These are phyloP conservation scores for Calameuta filiformis DNA, from an alignment of 2,888 invertebrate genomes.

Conservation along the genomic window DNA sequence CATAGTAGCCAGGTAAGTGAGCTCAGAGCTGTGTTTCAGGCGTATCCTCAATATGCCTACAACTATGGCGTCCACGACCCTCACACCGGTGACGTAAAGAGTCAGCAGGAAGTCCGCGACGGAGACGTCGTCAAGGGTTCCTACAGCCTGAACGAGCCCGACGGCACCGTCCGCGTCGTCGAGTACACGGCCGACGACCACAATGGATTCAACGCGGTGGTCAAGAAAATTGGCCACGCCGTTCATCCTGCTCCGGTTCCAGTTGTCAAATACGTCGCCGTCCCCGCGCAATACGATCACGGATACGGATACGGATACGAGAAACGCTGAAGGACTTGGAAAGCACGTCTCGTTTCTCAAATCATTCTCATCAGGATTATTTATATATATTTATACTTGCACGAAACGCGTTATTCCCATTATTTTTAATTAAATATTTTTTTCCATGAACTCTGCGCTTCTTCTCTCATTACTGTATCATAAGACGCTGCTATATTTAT, in stretches of 20 bases:
- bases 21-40: constrained; percentile 28
- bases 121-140: constrained; percentile 55
- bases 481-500: too few relatives aligned
- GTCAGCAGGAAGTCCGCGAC: constrained; percentile 53
- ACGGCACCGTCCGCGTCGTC: constrained; percentile 54
- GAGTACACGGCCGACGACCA: constrained; percentile 57
- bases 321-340: constrained; percentile 27
- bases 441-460: too few relatives aligned
- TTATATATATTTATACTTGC: too few relatives aligned
- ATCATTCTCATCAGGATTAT: too few relatives aligned
- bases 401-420: too few relatives aligned
- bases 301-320: constrained; percentile 48
- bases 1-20: too few relatives aligned
- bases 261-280: constrained; percentile 42
- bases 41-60: constrained; percentile 53
- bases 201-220: constrained; percentile 57
- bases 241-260: constrained; percentile 39
- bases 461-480: too few relatives aligned
- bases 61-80: constrained; percentile 57
- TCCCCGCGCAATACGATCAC: constrained; percentile 35
- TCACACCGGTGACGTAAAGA: constrained; percentile 54
- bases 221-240: constrained; percentile 54
- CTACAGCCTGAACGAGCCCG: constrained; percentile 54
- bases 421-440: too few relatives aligned
- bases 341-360: too few relatives aligned